Evolutionary conservation across 92 coral and sea anemone species (phyloP), one percentile per base, ranked within the genome.

Genomic region (Epizoanthus scotinus): DNA sequence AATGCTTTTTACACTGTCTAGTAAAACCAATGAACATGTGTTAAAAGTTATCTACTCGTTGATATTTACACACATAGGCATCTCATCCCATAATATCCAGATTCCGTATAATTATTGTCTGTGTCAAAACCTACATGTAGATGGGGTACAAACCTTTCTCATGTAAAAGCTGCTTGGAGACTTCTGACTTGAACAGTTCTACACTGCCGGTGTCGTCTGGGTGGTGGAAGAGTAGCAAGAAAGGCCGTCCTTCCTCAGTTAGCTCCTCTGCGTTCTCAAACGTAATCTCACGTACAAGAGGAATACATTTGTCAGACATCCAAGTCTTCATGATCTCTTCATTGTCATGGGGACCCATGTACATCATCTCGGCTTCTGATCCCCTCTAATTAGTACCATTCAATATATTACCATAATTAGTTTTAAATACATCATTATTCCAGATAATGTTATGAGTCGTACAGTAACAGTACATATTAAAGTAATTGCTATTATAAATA

Each of bases 231-330:
- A 95, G 83, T 8, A 95, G 87, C 2, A 95, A 90, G 67, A 95
- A 95, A 6, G 99, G 99, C 13, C 91, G 47, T 0, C 99, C 99
- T 65, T 95, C 99, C 57, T 95, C 99, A 59, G 99, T 95, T 44
- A 95, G 82, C 78, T 95, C 99, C 85, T 95, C 99, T 3, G 99
- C 99, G 87, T 95, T 95, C 84, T 95, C 98, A 89, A 93, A 95
- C 4, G 99, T 95, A 78, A 95, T 95, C 34, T 93, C 96, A 22
- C 99, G 94, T 4, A 95, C 99, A 66, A 95, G 72, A 0, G 99
- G 98, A 36, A 95, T 94, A 61, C 99, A 95, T 78, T 93, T 91
- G 86, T 95, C 99, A 22, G 91, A 82, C 14, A 91, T 82, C 99
- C 99, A 95, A 25, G 79, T 82, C 84, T 93, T 95, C 68, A 93